phyloP scores from a whole-genome alignment of 2,888 invertebrate species.

The Macrophya alboannulata region DNA sequence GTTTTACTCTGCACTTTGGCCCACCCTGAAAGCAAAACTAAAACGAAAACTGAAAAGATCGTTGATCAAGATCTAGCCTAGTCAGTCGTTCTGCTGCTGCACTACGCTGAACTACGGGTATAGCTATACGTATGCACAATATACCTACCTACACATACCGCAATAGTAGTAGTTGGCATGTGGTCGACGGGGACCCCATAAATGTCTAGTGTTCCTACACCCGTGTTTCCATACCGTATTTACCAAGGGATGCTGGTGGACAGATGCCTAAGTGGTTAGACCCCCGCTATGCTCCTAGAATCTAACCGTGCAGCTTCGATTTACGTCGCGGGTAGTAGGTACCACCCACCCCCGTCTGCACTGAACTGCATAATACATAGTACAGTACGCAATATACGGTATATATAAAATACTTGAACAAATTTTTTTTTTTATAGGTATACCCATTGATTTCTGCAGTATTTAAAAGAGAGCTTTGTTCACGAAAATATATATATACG shows the following conservation, averaged over 20 bases:
- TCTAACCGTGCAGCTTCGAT: not conserved
- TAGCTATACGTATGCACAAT: too few relatives aligned
- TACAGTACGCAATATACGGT: not conserved
- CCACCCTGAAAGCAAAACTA: slow-evolving; percentile 26
- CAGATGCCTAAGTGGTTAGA: slow-evolving; percentile 78
- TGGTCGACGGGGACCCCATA: slow-evolving; percentile 52
- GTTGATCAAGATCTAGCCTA: slow-evolving; percentile 18
- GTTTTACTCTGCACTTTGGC: too few relatives aligned
- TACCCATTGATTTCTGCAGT: not conserved
- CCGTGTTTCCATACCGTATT: slow-evolving; percentile 61
- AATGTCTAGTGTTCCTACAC: slow-evolving; percentile 38
- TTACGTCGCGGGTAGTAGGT: not conserved
- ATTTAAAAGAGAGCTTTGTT: not conserved
- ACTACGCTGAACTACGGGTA: too few relatives aligned
- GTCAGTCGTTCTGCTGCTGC: not conserved
- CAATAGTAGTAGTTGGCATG: slow-evolving; percentile 48
- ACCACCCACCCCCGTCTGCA: slow-evolving; percentile 21
- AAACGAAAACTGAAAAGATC: not conserved
- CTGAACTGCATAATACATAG: not conserved
- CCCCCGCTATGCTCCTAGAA: slow-evolving; percentile 63
- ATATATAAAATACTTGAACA: not conserved
- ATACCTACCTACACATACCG: not conserved
- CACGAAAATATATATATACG: not conserved
- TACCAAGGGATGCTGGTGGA: slow-evolving; percentile 76
- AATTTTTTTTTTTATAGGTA: too few relatives aligned